Evolutionary conservation across 1,140 invertebrate species (phyloP).

Genomic region (Pseudomyrmex flavicornis): DNA sequence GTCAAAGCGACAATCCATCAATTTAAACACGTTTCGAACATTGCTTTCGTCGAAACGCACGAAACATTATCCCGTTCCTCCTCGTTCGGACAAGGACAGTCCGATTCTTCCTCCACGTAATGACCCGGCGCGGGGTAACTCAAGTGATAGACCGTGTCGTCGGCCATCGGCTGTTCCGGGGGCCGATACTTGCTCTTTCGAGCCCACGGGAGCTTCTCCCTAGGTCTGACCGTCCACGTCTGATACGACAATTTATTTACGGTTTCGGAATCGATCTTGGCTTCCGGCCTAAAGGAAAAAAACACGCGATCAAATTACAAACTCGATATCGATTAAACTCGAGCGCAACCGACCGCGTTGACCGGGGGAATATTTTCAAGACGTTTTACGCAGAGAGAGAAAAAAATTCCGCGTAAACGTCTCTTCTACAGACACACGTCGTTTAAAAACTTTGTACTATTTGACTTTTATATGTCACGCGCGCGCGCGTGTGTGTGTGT

Average conservation of each 20-base stretch:
- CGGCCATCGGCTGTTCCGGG: slow-evolving; percentile 81
- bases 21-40: not conserved
- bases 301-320: too few relatives aligned
- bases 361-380: not conserved
- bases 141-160: slow-evolving; percentile 83
- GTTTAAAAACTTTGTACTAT: not conserved
- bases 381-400: not conserved
- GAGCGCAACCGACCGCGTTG: not conserved
- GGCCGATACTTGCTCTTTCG: slow-evolving; percentile 78
- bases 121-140: slow-evolving; percentile 84
- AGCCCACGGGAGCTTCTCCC: slow-evolving; percentile 83
- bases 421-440: too few relatives aligned
- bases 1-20: not conserved
- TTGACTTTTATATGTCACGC: not conserved
- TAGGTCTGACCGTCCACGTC: slow-evolving; percentile 81
- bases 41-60: not conserved
- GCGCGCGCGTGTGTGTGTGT: too few relatives aligned
- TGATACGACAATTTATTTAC: slow-evolving; percentile 87
- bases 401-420: too few relatives aligned
- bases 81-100: slow-evolving; percentile 18
- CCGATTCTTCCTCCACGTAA: slow-evolving; percentile 80
- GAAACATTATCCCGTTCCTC: slow-evolving; percentile 5
- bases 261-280: slow-evolving; percentile 86
- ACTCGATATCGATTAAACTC: not conserved
- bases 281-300: slow-evolving; percentile 81